Evolutionary conservation across 92 coral and sea anemone species (phyloP), one percentile per base, ranked within the genome.

Genomic region (Bergia puertoricense): DNA sequence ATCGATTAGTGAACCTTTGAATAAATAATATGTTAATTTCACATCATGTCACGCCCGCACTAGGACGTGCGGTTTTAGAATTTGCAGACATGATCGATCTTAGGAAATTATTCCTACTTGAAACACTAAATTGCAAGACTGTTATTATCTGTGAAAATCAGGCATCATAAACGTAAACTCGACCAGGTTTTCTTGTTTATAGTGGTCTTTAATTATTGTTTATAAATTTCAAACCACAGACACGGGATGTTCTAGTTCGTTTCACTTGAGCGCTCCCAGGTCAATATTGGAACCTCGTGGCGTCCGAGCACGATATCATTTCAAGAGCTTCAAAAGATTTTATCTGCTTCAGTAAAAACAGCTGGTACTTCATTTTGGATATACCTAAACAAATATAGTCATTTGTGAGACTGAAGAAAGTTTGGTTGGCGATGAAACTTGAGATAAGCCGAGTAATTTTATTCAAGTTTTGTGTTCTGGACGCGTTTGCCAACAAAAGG

Each of bases 101-200:
- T 2, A 1, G 30, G 20, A 11, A 72, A 37, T 72, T 30, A 22
- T 72, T 39, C 44, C 18, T 3, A 14, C 36, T 9, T 13, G 5
- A 74, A 0, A 18, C 69, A 74, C 8, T 7, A 13, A 41, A 23
- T 38, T 74, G 22, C 46, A 15, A 3, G 20, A 13, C 22, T 74
- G 50, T 40, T 74, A 14, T 20, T 48, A 74, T 74, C 23, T 72
- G n/a, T 40, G 44, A 74, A 1, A 37, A 18, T 16, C 40, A 23
- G 10, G 30, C 42, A 7, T 43, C 30, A 30, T 74, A 11, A 40
- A n/a, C 40, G 46, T 1, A 43, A 72, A 10, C 0, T 72, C 16
- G 41, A 37, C 76, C 44, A 72, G 76, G n/a, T n/a, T 72, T 72
- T 72, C 76, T 72, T 72, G 44, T 72, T 30, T 72, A 72, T 72